Base-by-base conservation (phyloP, 2,797 vertebrate genomes). In the Lepilemur ruficaudatus region DNA sequence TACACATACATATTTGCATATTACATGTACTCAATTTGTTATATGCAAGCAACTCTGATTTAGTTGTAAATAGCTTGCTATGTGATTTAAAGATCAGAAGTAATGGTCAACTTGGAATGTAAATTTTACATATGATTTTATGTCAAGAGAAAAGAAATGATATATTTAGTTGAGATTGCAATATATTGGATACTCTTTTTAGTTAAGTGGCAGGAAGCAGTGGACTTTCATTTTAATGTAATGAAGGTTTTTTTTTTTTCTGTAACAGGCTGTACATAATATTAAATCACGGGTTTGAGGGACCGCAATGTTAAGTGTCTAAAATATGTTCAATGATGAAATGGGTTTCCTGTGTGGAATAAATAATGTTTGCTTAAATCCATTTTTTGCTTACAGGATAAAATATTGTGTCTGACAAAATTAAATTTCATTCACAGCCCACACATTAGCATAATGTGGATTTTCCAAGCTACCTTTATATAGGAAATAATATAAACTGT, bases 301-400 rank as follows among this genome's bases (percentile, higher is more conserved):
- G 25, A 82, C 43, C 17, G 82, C 52, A 79, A 46, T 91, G 73
- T 63, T 93, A 96, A 97, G 23, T 96, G 17, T 61, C 15, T 75
- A 81, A 93, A 95, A 92, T 94, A 80, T 67, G 63, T 18, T 90
- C 32, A 76, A 5, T 83, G 28, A 89, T 89, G 18, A 57, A 95
- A 97, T 96, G 57, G 43, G 30, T 79, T 96, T 94, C 70, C 85
- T 95, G 10, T 84, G 73, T 59, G 4, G 79, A 95, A 97, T 95
- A 96, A 96, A 92, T 83, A 93, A 92, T 94, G 88, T 91, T 85
- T 91, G 69, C 91, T 95, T 95, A 89, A 96, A 97, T 86, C 13
- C 50, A 89, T 67, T 91, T 95, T 95, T 94, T 97, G 67, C 41
- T 97, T 94, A 94, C 35, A 94, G 43, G 70, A 94, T 94, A 92